phyloP scores from a whole-genome alignment of 2,113 vertebrate species.

The Loxodonta africana region DNA sequence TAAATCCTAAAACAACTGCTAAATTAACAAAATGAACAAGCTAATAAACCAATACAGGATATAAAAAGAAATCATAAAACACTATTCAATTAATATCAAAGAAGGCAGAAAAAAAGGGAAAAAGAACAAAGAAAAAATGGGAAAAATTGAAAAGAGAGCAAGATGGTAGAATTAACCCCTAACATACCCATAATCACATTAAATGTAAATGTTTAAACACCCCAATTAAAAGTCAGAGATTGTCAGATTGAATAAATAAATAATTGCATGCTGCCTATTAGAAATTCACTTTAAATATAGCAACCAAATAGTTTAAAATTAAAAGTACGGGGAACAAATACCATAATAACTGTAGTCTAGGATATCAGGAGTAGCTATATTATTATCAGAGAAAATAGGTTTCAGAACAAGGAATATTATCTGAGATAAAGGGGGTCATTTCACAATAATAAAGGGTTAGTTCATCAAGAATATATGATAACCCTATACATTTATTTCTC shows the following conservation, averaged over 20 bases:
- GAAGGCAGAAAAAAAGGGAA: neutral
- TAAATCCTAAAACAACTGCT: neutral
- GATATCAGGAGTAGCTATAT: no score
- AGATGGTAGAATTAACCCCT: neutral
- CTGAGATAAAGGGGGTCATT: no score
- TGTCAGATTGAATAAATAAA: neutral
- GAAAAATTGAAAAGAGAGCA: neutral
- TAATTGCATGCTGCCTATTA: neutral
- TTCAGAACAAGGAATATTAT: no score
- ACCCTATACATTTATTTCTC: neutral
- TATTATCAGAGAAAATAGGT: no score
- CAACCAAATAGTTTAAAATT: neutral
- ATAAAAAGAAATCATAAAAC: neutral
- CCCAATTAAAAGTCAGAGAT: no score
- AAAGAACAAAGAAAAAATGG: neutral
- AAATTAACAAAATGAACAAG: neutral
- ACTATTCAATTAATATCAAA: neutral
- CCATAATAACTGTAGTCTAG: neutral
- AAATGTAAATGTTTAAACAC: no score
- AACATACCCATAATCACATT: no score
- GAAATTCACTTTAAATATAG: neutral
- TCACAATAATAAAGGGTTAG: no score
- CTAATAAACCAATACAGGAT: neutral
- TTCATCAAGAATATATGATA: neutral
- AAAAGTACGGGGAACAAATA: neutral